phyloP scores from a whole-genome alignment of 2,797 vertebrate species.

The Diceros bicornis region DNA sequence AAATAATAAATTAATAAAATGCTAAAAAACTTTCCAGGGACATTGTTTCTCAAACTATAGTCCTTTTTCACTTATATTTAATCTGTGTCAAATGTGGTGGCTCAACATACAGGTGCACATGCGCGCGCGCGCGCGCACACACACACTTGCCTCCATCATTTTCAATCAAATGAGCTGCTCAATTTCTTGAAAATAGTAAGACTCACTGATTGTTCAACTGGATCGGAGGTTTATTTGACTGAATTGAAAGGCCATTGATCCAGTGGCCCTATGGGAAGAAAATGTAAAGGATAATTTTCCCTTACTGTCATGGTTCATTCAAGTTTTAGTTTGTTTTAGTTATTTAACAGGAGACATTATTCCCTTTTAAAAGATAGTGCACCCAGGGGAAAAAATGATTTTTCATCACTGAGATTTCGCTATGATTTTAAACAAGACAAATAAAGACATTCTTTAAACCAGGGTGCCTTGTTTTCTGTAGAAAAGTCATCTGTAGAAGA shows the following conservation, averaged over 20 bases:
- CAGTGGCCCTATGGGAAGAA: background rate
- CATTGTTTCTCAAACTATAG: background rate
- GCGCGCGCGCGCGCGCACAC: too few species aligned
- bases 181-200: conserved; percentile 33
- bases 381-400: background rate
- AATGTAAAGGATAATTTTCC: conserved; percentile 48
- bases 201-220: background rate
- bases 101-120: background rate
- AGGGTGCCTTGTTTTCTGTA: conserved; percentile 22
- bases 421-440: conserved; percentile 13
- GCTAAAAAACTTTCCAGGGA: background rate
- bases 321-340: conserved; percentile 65
- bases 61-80: background rate
- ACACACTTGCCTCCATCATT: background rate
- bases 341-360: conserved; percentile 22
- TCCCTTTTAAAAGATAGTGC: background rate
- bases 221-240: conserved; percentile 57
- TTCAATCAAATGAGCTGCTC: conserved; percentile 55
- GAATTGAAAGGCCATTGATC: conserved; percentile 43
- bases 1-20: conserved; percentile 25
- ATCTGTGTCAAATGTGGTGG: background rate
- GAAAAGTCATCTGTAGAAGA: background rate
- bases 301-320: conserved; percentile 15
- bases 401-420: background rate
- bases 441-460: background rate